These are phyloP conservation scores for Montipora efflorescens DNA, from an alignment of 64 coral and sea anemone species.

Conservation along the genomic window DNA sequence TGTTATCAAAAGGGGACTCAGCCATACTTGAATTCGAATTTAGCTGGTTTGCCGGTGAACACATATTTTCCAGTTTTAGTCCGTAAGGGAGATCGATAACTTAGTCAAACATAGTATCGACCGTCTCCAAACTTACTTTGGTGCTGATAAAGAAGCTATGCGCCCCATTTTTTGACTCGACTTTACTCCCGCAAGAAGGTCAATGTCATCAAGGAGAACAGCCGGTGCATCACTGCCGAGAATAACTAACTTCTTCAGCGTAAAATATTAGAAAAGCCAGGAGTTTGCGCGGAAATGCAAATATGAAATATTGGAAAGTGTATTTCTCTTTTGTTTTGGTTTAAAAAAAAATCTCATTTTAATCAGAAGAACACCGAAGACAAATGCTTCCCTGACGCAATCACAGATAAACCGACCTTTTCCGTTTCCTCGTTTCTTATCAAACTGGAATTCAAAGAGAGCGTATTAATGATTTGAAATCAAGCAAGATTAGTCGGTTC, in stretches of 20 bases:
- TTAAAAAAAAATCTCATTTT: conserved; percentile 17
- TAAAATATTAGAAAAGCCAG: background rate
- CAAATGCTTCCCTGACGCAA: conserved; percentile 18
- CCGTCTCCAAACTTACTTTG: conserved; percentile 11
- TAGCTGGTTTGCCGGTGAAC: background rate
- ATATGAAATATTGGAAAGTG: background rate
- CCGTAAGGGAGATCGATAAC: too few relatives aligned
- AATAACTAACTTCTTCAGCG: background rate
- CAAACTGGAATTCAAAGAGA: conserved; percentile 36
- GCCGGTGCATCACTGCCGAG: too few relatives aligned
- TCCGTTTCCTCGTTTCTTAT: conserved; percentile 55
- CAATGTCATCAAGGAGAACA: too few relatives aligned
- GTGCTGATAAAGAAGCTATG: conserved; percentile 5
- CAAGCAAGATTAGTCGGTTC: conserved; percentile 24
- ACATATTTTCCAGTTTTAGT: too few relatives aligned
- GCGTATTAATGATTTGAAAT: conserved; percentile 57
- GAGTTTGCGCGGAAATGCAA: background rate
- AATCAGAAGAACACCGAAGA: background rate
- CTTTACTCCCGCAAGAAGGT: too few relatives aligned
- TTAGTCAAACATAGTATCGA: conserved; percentile 27
- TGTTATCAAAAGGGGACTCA: background rate
- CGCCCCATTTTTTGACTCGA: background rate
- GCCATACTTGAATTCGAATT: background rate
- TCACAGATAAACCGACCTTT: conserved; percentile 1
- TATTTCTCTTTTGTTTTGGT: conserved; percentile 25